phyloP scores from a whole-genome alignment of 2,888 invertebrate species.

The Saturnia japonica region DNA sequence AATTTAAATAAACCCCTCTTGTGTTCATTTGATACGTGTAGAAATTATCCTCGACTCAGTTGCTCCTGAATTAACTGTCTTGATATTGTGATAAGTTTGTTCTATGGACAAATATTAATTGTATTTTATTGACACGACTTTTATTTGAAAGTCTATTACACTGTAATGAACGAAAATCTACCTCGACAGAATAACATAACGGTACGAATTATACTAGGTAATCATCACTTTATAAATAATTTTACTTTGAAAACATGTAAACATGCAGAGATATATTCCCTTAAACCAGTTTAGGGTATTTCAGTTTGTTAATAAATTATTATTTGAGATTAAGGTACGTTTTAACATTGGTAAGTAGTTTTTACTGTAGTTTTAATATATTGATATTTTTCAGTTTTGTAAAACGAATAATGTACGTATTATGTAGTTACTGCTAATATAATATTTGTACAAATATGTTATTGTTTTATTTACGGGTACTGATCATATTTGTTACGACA shows the following conservation, averaged over 20 bases:
- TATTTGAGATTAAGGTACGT: conserved; percentile 64
- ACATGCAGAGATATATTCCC: background rate
- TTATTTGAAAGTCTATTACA: background rate
- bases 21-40: background rate
- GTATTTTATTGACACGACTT: background rate
- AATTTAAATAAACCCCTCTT: background rate
- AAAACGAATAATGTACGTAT: conserved; percentile 46
- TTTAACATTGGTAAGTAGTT: conserved; percentile 77
- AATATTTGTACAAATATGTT: conserved; percentile 55
- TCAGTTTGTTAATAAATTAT: conserved; percentile 10
- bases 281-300: background rate
- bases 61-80: background rate
- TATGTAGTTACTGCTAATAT: conserved; percentile 72
- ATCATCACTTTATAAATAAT: background rate
- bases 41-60: background rate
- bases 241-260: background rate
- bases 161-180: background rate
- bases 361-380: conserved; percentile 68
- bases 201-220: background rate
- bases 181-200: background rate
- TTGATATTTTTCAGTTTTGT: conserved; percentile 59
- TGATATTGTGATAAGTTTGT: conserved; percentile 2
- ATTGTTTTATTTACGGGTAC: conserved; percentile 46
- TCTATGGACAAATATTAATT: background rate
- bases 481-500: background rate